phyloP scores from a whole-genome alignment of 2,113 vertebrate species.

The Leptodactylus fuscus region DNA sequence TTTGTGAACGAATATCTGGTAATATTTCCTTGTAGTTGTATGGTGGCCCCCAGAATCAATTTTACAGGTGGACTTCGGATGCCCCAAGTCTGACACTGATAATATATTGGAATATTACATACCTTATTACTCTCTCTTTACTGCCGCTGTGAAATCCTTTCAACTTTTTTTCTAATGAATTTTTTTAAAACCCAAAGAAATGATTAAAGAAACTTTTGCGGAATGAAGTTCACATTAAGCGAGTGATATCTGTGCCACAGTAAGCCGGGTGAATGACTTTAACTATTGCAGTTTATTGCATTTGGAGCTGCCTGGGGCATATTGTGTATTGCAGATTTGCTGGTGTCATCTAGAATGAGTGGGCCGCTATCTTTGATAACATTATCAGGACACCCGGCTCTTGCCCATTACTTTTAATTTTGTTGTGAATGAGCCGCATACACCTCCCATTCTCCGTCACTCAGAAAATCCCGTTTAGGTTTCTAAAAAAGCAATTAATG shows the following conservation, averaged over 20 bases:
- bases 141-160: background rate
- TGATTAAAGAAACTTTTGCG: background rate
- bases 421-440: slow-evolving; percentile 18
- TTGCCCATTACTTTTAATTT: slow-evolving; percentile 34
- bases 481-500: slow-evolving; percentile 27
- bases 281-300: slow-evolving; percentile 15
- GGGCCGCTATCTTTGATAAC: slow-evolving; percentile 22
- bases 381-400: slow-evolving; percentile 29
- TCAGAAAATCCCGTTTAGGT: slow-evolving; percentile 3
- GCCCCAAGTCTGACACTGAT: background rate
- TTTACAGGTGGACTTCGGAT: no score
- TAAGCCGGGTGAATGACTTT: slow-evolving; percentile 23
- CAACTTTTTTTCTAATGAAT: background rate
- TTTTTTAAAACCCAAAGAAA: background rate
- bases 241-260: slow-evolving; percentile 18
- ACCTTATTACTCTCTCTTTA: background rate
- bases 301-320: background rate
- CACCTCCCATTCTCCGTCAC: background rate
- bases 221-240: background rate
- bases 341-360: slow-evolving; percentile 46
- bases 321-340: slow-evolving; percentile 24
- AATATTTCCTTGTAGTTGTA: no score
- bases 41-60: no score
- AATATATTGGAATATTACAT: background rate
- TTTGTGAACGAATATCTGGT: no score